Evolutionary conservation across 2,797 vertebrate species (phyloP), one percentile per base, ranked within the genome.

Genomic region (Malacoctenus gilli): DNA sequence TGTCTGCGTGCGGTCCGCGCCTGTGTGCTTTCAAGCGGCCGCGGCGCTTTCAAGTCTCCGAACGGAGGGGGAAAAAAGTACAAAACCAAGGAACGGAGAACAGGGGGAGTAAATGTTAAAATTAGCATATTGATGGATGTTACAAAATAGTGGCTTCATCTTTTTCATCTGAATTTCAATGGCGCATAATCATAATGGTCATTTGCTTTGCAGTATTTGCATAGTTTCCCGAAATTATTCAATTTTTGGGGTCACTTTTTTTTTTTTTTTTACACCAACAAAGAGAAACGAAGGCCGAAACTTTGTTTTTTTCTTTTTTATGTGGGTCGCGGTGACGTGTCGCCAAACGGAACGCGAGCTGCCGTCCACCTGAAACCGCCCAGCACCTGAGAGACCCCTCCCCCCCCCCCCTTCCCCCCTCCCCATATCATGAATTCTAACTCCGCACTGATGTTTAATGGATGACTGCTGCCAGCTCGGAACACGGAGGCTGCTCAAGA

Each of bases 101-200:
- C 80, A 85, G 79, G 76, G 70, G 70, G 87, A 82, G 82, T 86
- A 95, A 95, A 95, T 94, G 92, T 92, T 95, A 94, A 95, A 95
- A 95, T 95, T 94, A 94, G 67, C 92, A 93, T 95, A 94, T 94
- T 94, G 94, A 94, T 93, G 86, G 89, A 90, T 90, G 90, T 76
- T 85, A 83, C 85, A 85, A 89, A 92, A 91, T 89, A 90, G 72
- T 68, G 85, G 68, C 72, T 85, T 86, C 80, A 88, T 85, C 77
- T 77, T 84, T 86, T 83, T 80, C 68, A 80, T 82, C 80, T 75
- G 85, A 87, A 85, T 89, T 88, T 85, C 81, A 82, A 82, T 84
- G 80, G 83, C 59, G 82, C 86, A 89, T 88, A 87, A 85, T 87
- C 77, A 86, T 73, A 78, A 84, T 71, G 75, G 80, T 85, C 82